These are phyloP conservation scores for Acipenser transmontanus DNA, from an alignment of 2,797 vertebrate genomes.

Conservation along the genomic window DNA sequence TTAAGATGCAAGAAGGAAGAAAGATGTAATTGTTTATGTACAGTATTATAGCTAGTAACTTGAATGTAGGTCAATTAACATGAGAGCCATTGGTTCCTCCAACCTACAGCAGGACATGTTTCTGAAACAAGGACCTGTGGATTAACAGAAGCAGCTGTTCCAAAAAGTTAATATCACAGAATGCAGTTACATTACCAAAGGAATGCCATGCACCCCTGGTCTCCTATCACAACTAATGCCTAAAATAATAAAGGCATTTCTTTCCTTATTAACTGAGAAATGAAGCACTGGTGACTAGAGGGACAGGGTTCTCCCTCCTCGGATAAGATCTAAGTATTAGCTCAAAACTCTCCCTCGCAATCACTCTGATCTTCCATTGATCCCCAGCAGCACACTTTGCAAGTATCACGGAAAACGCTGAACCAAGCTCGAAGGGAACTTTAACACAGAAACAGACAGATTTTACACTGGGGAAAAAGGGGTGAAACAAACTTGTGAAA, in stretches of 20 bases:
- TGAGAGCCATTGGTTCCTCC: constrained; percentile 2
- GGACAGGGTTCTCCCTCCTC: constrained; percentile 37
- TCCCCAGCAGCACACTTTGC: constrained; percentile 31
- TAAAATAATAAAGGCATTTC: constrained; percentile 52
- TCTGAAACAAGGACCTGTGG: constrained; percentile 28
- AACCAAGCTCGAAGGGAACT: constrained; percentile 22
- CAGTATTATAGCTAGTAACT: neutral
- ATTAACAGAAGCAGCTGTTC: constrained; percentile 37
- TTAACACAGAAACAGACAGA: constrained; percentile 61
- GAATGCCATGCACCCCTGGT: constrained; percentile 35
- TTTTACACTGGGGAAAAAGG: neutral
- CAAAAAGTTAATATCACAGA: constrained; percentile 41
- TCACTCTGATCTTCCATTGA: constrained; percentile 37
- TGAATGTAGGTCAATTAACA: constrained; percentile 12
- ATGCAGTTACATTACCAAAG: constrained; percentile 45
- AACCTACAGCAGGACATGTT: constrained; percentile 13
- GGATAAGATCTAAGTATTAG: constrained; percentile 44
- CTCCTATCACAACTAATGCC: constrained; percentile 51
- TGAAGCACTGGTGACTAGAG: constrained; percentile 38
- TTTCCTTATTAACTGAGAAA: constrained; percentile 53
- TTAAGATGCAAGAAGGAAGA: neutral
- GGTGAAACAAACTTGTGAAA: neutral
- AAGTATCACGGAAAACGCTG: constrained; percentile 10
- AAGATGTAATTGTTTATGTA: constrained; percentile 14
- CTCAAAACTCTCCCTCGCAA: constrained; percentile 32